Conservation (phyloP, 1,140 invertebrate genomes). For the Calycopis cecrops region DNA sequence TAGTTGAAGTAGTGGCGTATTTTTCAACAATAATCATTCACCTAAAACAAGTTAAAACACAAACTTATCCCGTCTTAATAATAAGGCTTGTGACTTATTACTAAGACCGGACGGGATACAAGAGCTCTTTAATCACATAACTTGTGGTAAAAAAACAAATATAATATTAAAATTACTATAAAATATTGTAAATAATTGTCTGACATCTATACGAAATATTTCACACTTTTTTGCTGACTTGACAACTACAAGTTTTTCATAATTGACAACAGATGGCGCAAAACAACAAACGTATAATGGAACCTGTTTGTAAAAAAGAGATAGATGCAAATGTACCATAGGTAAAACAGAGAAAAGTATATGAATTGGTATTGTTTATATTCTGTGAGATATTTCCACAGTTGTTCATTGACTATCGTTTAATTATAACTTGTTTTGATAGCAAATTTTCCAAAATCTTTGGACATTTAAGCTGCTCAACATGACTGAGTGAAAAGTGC, state of each 20-base stretch:
- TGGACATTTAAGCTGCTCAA: neutral
- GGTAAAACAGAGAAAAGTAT: conserved; percentile 9
- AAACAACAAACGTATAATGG: neutral
- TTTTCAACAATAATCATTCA: no score
- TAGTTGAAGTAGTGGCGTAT: no score
- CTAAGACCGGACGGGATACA: neutral
- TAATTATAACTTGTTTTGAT: neutral
- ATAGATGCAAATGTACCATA: neutral
- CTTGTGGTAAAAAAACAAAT: no score
- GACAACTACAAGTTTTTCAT: no score
- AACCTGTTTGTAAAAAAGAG: neutral
- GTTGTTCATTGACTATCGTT: neutral
- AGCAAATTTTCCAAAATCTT: neutral
- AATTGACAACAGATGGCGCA: neutral
- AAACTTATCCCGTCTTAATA: no score
- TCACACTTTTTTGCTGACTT: no score
- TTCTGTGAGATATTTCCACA: conserved; percentile 2
- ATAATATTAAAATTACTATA: no score
- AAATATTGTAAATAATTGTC: no score
- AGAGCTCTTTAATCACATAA: neutral
- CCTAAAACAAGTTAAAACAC: no score
- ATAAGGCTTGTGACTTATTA: neutral
- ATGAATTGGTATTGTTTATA: conserved; percentile 2
- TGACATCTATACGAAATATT: no score
- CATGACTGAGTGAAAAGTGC: conserved; percentile 1